Base-by-base conservation (phyloP, 2,888 invertebrate species). In the Vannuccia rotundouncinata region DNA sequence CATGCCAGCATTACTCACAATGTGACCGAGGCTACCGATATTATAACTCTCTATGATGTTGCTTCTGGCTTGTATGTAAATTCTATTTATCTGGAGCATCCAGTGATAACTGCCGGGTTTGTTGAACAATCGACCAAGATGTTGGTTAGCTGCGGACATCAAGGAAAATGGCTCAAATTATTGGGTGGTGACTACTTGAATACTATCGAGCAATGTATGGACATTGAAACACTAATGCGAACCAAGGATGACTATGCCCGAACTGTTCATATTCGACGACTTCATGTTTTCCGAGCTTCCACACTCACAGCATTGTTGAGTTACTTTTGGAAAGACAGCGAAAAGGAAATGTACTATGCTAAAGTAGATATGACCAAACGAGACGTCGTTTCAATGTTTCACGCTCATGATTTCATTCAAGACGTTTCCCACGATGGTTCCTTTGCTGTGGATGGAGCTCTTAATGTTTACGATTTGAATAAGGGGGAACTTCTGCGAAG, bases 301-400 rank as follows among this genome's bases (percentile, higher is more conserved):
- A 17, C 10, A 45, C 31, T 59, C 31, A 59, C 59, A 27, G 79
- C 45, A 0, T 29, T 80, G 28, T n/a, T 80, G 1, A 59, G 73
- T n/a, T 80, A 80, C 22, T 78, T 66, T 2, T 80, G 77, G 78
- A 45, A 80, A 29, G 80, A 79, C 28, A 31, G 66, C n/a, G 79
- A 80, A 5, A 80, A 80, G 29, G 80, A 80, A 80, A 81, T 80
- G n/a, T 73, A 80, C 30, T 80, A 80, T 66, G 79, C 80, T 1
- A 80, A 80, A 78, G 31, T 80, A 0, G 80, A 80, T 29, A 13
- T 80, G 22, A 27, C 31, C 13, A 81, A 81, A 80, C 59, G 60
- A 25, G 77, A 80, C 27, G 59, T 80, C 10, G 30, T 81, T 22
- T 80, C 80, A n/a, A 59, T 59, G 60, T 80, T 80, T 17, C 59